Evolutionary conservation across 2,113 vertebrate genomes (phyloP), one percentile per base, ranked within the genome.

Genomic region (Colistium nudipinnis): DNA sequence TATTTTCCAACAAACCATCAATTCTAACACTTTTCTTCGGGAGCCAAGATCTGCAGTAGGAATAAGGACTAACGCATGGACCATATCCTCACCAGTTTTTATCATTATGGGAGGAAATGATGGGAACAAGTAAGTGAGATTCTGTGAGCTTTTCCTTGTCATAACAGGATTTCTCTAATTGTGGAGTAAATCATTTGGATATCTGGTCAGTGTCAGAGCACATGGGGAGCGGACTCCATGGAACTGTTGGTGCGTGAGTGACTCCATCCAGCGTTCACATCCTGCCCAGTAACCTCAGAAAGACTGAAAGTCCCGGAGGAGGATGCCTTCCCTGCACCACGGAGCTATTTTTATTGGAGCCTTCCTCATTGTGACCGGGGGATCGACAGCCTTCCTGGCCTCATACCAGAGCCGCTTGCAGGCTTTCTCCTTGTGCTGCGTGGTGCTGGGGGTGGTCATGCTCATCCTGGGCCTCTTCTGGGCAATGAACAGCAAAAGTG

Each of bases 361-460:
- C 72, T 92, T 93, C 82, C 91, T 93, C 68, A 94, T 94, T 33
- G 91, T 91, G 62, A 93, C 92, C 4, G 93, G 93, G 45, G 92
- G 93, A 64, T 88, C 93, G 61, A 93, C 93, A 48, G 92, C 92
- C 68, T 94, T 94, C 76, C 72, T 94, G 76, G 74, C 87, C 62
- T 90, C 90, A 4, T 78, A 45, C 73, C 91, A 93, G 76, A 91
- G 87, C 72, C 88, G 88, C 33, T 67, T 93, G 64, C 93, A 93
- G 76, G 90, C 93, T n/a, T 93, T 94, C 86, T 92, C 92, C 14
- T 87, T 94, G 30, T 93, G 93, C 73, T 92, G 92, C n/a, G 92
- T 93, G 83, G 91, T 93, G 66, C 86, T 94, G 27, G 93, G 93
- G 57, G 92, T 93, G 38, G 78, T 94, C 62, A 89, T 93, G 91